Conservation (phyloP, 2,888 invertebrate species). For the Melangyna quadrimaculata region DNA sequence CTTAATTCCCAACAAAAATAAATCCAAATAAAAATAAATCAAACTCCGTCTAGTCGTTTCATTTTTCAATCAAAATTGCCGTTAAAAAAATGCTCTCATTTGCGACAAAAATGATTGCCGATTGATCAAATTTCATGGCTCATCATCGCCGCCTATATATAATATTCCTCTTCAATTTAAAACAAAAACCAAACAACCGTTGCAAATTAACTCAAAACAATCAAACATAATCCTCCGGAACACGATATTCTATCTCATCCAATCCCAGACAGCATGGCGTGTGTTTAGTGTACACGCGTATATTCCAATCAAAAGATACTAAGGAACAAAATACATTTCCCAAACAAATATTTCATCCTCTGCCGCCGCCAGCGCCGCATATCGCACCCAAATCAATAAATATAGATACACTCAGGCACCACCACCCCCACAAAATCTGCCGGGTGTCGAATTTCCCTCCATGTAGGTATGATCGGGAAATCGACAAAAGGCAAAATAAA, state of each 20-base stretch:
- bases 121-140: conserved; percentile 32
- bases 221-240: conserved; percentile 47
- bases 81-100: neutral
- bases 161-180: conserved; percentile 1
- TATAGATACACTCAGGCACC: neutral
- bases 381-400: neutral
- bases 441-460: conserved; percentile 42
- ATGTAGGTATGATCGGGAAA: neutral
- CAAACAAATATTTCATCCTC: conserved; percentile 26
- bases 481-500: conserved; percentile 45
- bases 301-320: conserved; percentile 56
- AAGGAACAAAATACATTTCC: conserved; percentile 8
- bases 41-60: neutral
- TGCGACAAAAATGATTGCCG: conserved; percentile 2
- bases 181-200: conserved; percentile 7
- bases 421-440: conserved; percentile 4
- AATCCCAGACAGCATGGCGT: neutral
- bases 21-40: neutral
- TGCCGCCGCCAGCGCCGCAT: neutral
- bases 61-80: conserved; percentile 1
- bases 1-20: neutral
- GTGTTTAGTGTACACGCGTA: conserved; percentile 24
- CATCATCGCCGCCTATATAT: neutral
- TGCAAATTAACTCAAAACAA: conserved; percentile 54
- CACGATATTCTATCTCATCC: conserved; percentile 25